Percentiles rank a stretch among this genome's conserved stretches.
Evolutionary conservation across 2,888 invertebrate genomes (phyloP).

Genomic region (Onchidella celtica): DNA sequence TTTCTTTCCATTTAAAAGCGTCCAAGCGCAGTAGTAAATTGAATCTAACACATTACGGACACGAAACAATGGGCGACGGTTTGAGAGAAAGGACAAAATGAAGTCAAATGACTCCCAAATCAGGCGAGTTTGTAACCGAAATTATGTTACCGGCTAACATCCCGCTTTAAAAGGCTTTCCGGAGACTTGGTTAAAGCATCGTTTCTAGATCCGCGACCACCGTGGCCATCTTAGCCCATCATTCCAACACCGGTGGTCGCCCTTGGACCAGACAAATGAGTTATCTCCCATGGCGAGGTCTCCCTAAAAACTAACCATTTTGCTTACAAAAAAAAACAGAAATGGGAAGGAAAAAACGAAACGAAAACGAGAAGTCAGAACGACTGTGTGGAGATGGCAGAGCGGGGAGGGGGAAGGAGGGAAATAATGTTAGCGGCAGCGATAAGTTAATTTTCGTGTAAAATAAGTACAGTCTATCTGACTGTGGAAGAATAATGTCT

Average conservation of each 20-base stretch:
- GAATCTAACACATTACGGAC: constrained; percentile 32
- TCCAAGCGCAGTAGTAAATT: constrained; percentile 1
- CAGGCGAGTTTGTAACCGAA: constrained; percentile 40
- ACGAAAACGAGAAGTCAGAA: neutral
- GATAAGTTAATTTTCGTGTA: neutral
- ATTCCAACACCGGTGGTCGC: constrained; percentile 37
- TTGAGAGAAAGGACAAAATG: constrained; percentile 28
- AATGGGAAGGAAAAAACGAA: neutral
- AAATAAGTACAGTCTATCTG: neutral
- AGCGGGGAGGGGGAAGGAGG: neutral
- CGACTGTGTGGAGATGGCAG: too few species aligned
- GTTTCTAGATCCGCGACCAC: constrained; percentile 19
- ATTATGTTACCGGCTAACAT: constrained; percentile 40
- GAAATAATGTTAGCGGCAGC: neutral
- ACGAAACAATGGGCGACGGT: constrained; percentile 38
- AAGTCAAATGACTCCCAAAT: constrained; percentile 44
- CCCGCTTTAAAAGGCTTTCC: constrained; percentile 39
- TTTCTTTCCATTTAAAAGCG: too few species aligned
- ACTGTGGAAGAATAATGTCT: neutral
- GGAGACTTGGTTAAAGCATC: constrained; percentile 34
- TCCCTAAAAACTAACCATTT: constrained; percentile 16
- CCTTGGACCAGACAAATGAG: constrained; percentile 41
- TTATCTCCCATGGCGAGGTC: constrained; percentile 31
- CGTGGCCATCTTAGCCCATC: constrained; percentile 43
- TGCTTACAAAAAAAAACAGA: neutral